Evolutionary conservation across 2,113 vertebrate genomes (phyloP).

Genomic region (Ptilorrhoa leucosticta): DNA sequence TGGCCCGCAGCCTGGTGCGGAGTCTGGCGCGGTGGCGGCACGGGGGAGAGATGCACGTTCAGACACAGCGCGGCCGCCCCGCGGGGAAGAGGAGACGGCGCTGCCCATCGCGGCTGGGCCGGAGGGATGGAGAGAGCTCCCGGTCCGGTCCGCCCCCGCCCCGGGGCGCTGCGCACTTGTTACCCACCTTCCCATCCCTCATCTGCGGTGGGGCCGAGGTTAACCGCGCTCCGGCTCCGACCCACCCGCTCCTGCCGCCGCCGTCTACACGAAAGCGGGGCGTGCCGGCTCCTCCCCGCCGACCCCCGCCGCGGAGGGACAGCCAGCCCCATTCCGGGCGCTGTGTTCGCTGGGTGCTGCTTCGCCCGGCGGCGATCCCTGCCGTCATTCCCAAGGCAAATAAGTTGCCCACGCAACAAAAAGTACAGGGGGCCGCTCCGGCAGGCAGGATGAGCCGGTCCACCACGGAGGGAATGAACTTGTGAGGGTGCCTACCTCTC

Average conservation of each 20-base stretch:
- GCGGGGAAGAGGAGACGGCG: not conserved
- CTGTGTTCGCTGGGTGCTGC: not conserved
- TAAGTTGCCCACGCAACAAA: not conserved
- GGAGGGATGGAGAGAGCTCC: not conserved
- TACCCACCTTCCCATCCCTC: not conserved
- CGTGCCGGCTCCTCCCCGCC: not conserved
- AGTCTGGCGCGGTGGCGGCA: slow-evolving; percentile 69
- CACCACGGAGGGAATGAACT: not conserved
- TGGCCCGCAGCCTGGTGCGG: slow-evolving; percentile 91
- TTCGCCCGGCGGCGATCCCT: not conserved
- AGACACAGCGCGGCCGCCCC: not conserved
- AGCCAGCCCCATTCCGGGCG: not conserved
- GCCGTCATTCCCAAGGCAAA: not conserved
- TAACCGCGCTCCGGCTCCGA: not conserved
- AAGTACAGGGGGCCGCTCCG: not conserved
- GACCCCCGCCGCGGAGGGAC: not conserved
- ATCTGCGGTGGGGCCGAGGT: not conserved
- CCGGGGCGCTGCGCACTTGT: not conserved
- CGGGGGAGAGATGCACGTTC: not conserved
- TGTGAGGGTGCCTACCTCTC: not conserved
- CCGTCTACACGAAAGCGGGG: not conserved
- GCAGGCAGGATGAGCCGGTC: not conserved
- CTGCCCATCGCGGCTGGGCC: not conserved
- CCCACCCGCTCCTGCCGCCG: not conserved
- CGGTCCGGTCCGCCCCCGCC: not conserved